A percentile compares a stretch with the other conserved stretches of the same genome.
Evolutionary conservation across 2,113 vertebrate species (phyloP).

Genomic region (Phoxinus phoxinus): DNA sequence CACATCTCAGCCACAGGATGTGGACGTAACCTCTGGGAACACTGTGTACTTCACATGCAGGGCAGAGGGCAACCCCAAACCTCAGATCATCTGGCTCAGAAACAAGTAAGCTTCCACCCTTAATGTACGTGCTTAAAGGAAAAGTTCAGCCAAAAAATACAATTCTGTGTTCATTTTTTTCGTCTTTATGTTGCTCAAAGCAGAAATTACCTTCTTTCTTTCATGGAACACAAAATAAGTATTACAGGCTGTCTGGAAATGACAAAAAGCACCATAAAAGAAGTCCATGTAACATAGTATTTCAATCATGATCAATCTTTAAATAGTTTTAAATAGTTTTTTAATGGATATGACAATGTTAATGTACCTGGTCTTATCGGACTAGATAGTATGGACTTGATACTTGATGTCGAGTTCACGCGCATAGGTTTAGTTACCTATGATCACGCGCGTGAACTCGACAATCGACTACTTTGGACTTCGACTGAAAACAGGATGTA

Average conservation of each 20-base stretch:
- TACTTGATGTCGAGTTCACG: too few relatives aligned
- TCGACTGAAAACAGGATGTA: too few relatives aligned
- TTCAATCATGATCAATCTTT: neutral
- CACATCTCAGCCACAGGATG: conserved; percentile 96
- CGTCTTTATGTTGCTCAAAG: neutral
- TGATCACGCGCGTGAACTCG: too few relatives aligned
- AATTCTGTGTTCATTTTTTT: neutral
- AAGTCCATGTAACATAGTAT: neutral
- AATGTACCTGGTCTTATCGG: too few relatives aligned
- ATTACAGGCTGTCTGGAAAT: neutral
- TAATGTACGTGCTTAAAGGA: neutral
- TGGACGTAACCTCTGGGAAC: conserved; percentile 94
- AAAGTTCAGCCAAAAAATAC: neutral
- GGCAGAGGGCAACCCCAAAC: conserved; percentile 98
- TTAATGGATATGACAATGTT: neutral
- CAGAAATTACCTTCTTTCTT: neutral
- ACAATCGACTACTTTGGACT: too few relatives aligned
- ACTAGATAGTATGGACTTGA: too few relatives aligned
- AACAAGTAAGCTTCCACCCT: conserved; percentile 88
- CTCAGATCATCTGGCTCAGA: conserved; percentile 98
- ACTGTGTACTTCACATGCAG: conserved; percentile 98
- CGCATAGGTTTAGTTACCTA: too few relatives aligned
- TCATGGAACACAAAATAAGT: neutral
- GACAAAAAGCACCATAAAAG: neutral
- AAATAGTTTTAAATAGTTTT: neutral